phyloP scores from a whole-genome alignment of 2,797 vertebrate genomes.

The Enteromius trimaculatus region DNA sequence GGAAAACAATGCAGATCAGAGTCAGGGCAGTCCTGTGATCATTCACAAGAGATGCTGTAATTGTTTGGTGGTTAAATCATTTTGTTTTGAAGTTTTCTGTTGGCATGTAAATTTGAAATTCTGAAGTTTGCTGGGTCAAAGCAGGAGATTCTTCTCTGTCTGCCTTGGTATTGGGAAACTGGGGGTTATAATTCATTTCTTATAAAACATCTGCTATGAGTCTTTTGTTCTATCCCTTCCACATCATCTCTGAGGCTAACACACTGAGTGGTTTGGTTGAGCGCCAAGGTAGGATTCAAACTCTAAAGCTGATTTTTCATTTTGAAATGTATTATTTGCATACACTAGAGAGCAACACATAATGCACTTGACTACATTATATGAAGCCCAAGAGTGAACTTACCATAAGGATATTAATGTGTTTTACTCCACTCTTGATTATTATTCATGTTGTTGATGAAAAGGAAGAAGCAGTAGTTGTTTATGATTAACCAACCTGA shows the following conservation, averaged over 20 bases:
- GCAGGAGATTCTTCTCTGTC: slow-evolving; percentile 12
- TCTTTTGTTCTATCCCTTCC: slow-evolving; percentile 12
- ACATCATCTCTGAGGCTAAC: slow-evolving; percentile 16
- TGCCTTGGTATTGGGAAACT: slow-evolving; percentile 15
- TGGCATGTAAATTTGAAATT: slow-evolving; percentile 20
- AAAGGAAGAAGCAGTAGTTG: not conserved
- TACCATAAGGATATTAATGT: slow-evolving; percentile 10
- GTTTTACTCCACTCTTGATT: not conserved
- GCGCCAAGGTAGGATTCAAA: slow-evolving; percentile 24
- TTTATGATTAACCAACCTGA: not conserved
- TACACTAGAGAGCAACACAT: slow-evolving; percentile 17
- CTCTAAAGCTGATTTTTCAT: slow-evolving; percentile 6
- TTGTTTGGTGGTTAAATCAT: not conserved
- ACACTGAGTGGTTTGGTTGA: slow-evolving; percentile 35
- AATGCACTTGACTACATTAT: slow-evolving; percentile 37
- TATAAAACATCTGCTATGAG: slow-evolving; percentile 53
- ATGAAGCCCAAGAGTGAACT: slow-evolving; percentile 5
- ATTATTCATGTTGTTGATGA: slow-evolving; percentile 11
- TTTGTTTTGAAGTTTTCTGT: not conserved
- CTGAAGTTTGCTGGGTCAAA: slow-evolving; percentile 12
- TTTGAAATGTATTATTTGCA: slow-evolving; percentile 34
- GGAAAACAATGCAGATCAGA: slow-evolving; percentile 8
- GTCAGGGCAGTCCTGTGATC: slow-evolving; percentile 2
- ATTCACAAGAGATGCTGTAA: slow-evolving; percentile 44
- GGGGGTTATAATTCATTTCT: slow-evolving; percentile 23